Evolutionary conservation across 2,797 vertebrate genomes (phyloP), one percentile per base, ranked within the genome.

Genomic region (Manis javanica): DNA sequence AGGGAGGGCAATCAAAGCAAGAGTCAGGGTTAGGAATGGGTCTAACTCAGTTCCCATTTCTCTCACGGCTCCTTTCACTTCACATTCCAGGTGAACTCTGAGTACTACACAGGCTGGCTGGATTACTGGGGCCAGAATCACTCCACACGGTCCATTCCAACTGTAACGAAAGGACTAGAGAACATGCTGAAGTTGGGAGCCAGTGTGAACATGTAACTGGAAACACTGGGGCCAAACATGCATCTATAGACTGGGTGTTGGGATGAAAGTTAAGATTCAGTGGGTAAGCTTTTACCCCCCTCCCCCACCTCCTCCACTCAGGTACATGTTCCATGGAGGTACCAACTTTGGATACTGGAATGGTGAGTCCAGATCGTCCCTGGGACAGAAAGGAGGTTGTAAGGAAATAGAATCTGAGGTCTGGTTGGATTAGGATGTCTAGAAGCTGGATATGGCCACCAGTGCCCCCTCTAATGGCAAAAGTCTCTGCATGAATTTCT

Each of bases 291-390:
- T 89, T 66, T 81, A 66, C 51, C 57, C 87, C 75, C 46, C 42
- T 49, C n/a, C 14, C 59, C 2, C 7, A 31, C 59, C 31, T 77
- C 51, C 55, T 51, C 42, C 34, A 55, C 68, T 53, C 97, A 99
- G 99, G 99, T 99, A 99, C 98, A 99, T 99, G 99, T 99, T 99
- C 98, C 99, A 99, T 57, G 99, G 99, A 88, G 99, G 99, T 72
- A 99, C 99, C 0, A 99, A 99, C 98, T 99, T 99, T 69, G 99
- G 99, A 95, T 99, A 99, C 98, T 99, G 99, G 99, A 99, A 99
- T 0, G 99, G 99, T 99, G 98, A 98, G 99, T 98, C 39, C 29
- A 42, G 53, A n/a, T 37, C 39, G 11, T 34, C 66, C 23, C 86
- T 83, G 61, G 69, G 53, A 37, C 24, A 29, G 86, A 61, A 68